A percentile compares a stretch with the other conserved stretches of the same genome.
Conservation (phyloP, 1,140 invertebrate genomes). For the Teleogryllus occipitalis region DNA sequence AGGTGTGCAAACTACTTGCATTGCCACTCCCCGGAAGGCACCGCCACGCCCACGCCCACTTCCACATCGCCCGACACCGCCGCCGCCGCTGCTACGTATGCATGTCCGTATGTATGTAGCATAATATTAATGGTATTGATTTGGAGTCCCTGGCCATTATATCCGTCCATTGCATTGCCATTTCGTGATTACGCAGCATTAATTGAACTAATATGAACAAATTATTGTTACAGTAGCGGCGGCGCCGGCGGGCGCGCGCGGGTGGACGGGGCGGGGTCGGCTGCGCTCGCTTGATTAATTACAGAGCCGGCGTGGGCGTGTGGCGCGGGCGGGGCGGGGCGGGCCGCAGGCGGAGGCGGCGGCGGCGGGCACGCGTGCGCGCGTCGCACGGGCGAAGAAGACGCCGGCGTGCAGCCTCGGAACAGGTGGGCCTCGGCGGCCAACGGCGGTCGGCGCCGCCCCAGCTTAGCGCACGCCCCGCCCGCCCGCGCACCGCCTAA, state of each 20-base stretch:
- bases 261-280: neutral
- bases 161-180: neutral
- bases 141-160: slow-evolving; percentile 3
- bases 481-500: neutral
- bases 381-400: neutral
- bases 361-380: neutral
- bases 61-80: too few species aligned
- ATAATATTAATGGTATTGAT: slow-evolving; percentile 6
- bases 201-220: slow-evolving; percentile 6
- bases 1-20: neutral
- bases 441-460: too few species aligned
- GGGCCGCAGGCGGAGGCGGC: too few species aligned
- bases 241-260: too few species aligned
- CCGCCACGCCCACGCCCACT: neutral
- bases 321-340: too few species aligned
- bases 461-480: neutral
- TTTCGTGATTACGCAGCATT: neutral
- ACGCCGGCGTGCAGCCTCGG: too few species aligned
- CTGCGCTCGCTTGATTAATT: neutral
- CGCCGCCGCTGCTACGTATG: neutral
- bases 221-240: neutral
- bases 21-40: neutral
- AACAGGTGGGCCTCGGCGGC: too few species aligned
- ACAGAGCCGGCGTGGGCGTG: neutral
- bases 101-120: neutral